phyloP scores from a whole-genome alignment of 2,888 invertebrate species.

The Papilio gigon region DNA sequence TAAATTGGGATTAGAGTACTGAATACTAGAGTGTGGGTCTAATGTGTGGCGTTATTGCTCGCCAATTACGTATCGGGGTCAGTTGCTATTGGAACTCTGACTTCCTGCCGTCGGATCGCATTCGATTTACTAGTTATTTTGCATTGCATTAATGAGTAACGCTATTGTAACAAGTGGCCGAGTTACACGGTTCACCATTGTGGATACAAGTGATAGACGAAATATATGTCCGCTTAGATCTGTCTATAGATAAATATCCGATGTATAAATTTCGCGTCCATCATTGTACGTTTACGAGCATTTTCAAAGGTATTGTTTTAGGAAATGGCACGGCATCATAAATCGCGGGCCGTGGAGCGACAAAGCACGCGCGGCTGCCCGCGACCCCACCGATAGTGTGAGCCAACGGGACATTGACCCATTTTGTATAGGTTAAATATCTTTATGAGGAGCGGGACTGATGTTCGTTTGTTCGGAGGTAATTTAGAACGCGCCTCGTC shows the following conservation, averaged over 20 bases:
- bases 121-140: conserved; percentile 37
- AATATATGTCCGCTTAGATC: not conserved
- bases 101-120: conserved; percentile 55
- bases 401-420: conserved; percentile 69
- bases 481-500: conserved; percentile 17
- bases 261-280: conserved; percentile 25
- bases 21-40: conserved; percentile 37
- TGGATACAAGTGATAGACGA: not conserved
- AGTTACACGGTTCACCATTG: not conserved
- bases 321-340: conserved; percentile 76
- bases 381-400: conserved; percentile 51
- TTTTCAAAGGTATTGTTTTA: conserved; percentile 57
- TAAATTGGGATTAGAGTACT: conserved; percentile 34
- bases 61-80: conserved; percentile 40
- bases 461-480: conserved; percentile 36
- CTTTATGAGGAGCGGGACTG: conserved; percentile 30
- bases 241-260: not conserved
- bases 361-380: conserved; percentile 58
- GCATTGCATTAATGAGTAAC: conserved; percentile 37
- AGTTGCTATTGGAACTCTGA: conserved; percentile 53
- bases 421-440: conserved; percentile 62
- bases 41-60: conserved; percentile 43
- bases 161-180: conserved; percentile 26
- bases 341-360: conserved; percentile 67
- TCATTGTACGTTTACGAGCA: conserved; percentile 42